These are phyloP conservation scores for Gobio occitaniae DNA, from an alignment of 2,797 vertebrate species.

Conservation along the genomic window DNA sequence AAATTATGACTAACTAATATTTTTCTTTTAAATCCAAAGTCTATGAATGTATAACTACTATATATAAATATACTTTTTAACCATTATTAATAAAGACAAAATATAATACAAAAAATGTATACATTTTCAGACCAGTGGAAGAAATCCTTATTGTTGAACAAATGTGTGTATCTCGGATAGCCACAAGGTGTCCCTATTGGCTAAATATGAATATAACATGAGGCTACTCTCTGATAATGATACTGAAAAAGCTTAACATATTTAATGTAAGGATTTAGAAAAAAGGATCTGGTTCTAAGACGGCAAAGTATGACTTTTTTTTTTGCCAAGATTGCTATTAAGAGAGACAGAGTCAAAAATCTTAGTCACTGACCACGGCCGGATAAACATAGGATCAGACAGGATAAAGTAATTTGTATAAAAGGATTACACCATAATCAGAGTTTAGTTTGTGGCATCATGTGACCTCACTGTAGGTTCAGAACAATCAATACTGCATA, in stretches of 20 bases:
- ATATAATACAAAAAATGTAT: too few relatives aligned
- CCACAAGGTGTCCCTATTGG: conserved; percentile 50
- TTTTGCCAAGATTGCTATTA: not conserved
- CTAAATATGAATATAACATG: not conserved
- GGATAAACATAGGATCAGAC: conserved; percentile 22
- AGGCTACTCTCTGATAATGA: not conserved
- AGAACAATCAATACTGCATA: not conserved
- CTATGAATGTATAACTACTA: not conserved
- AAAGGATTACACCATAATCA: conserved; percentile 39
- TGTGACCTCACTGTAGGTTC: not conserved
- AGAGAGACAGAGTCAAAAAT: not conserved
- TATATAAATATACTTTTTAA: not conserved
- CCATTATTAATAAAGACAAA: not conserved
- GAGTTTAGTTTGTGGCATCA: conserved; percentile 20
- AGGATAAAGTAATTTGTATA: conserved; percentile 32
- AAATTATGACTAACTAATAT: not conserved
- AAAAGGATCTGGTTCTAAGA: not conserved
- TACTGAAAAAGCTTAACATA: not conserved
- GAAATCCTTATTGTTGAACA: not conserved
- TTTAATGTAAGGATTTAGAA: conserved; percentile 9
- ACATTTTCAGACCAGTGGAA: not conserved
- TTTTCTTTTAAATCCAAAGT: not conserved
- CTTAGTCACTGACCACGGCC: not conserved
- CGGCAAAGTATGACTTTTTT: not conserved
- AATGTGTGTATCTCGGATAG: not conserved